Base-by-base conservation (phyloP, 2,888 invertebrate species). In the Helicoverpa assulta region DNA sequence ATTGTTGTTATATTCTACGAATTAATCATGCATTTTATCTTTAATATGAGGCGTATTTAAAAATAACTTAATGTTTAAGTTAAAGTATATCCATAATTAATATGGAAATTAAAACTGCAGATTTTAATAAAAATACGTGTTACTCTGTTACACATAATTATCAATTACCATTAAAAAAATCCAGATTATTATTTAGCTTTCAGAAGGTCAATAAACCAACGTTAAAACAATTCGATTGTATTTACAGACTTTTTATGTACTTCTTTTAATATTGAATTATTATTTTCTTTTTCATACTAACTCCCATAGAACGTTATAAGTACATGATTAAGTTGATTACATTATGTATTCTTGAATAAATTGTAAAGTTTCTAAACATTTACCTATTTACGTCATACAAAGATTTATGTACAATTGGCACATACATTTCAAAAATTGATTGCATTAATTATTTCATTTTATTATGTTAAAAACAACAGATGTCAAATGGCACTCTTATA, bases 371-470 rank as follows among this genome's bases (percentile, higher is more conserved):
- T 67, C 63, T 74, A 57, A 76, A 76, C 57, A 37, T 3, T 14
- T 43, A 16, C 43, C 33, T 76, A 71, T 55, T 60, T 68, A 73
- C 55, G 64, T 64, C 10, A 29, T 59, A 54, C 52, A 66, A 71
- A 80, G 33, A 70, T 67, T 70, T 78, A 82, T 80, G 71, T 82
- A 87, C 74, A 85, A 78, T 91, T 90, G 90, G 90, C 90, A 91
- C 90, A 85, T 71, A 86, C 80, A 82, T 90, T 89, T 79, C 85
- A 72, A 66, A 84, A 86, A 86, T 87, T 87, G 83, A 87, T 87
- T 83, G 73, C 55, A 57, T 51, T 26, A 26, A 26, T 26, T 26
- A 26, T 26, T 26, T 67, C 6, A 53, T 75, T 63, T 68, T 67
- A 62, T 66, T 63, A 69, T 73, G 71, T 59, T 81, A 76, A 78